Conservation (phyloP, 1,140 invertebrate species). For the Saccostrea cuccullata region DNA sequence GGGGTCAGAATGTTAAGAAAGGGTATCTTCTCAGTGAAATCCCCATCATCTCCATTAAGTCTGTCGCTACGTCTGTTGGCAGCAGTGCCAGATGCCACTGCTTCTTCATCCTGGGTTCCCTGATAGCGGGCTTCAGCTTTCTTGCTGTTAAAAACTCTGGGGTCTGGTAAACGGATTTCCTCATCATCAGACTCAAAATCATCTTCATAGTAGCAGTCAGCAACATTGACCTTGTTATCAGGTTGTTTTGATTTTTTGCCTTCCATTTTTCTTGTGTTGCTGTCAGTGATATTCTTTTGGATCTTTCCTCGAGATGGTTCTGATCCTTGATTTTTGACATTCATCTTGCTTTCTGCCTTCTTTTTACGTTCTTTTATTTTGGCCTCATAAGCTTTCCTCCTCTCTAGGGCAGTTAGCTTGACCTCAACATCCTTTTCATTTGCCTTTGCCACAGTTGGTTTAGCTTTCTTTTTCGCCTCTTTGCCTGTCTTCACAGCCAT, state of each 20-base stretch:
- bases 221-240: background rate
- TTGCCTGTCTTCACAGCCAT: background rate
- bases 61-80: too few species aligned
- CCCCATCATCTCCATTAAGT: background rate
- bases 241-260: background rate
- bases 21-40: background rate
- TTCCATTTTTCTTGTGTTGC: too few species aligned
- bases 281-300: too few species aligned
- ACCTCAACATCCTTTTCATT: background rate
- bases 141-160: background rate
- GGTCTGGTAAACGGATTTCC: background rate
- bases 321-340: too few species aligned
- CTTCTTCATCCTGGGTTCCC: too few species aligned
- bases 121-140: too few species aligned
- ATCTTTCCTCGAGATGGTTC: too few species aligned
- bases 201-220: background rate
- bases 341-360: too few species aligned
- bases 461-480: background rate
- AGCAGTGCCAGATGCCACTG: too few species aligned
- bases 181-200: background rate
- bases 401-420: background rate
- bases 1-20: background rate
- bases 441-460: background rate
- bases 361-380: background rate
- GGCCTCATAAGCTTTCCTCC: background rate